Percentiles rank a stretch among this genome's conserved stretches.
Evolutionary conservation across 1,140 invertebrate genomes (phyloP).

Genomic region (Dufourea novaeangliae): DNA sequence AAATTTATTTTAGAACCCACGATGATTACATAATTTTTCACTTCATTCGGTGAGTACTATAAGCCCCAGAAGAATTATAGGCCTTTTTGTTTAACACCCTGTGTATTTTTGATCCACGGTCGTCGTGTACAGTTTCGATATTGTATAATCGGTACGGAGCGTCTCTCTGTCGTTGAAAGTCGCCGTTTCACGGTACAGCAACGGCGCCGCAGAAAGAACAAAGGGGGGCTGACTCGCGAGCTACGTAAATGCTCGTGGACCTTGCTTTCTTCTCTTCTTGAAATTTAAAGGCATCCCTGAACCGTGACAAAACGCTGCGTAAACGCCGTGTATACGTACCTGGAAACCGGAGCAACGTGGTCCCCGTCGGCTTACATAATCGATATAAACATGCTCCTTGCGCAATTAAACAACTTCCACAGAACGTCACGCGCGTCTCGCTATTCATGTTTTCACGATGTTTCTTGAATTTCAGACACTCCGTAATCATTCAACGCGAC

Average conservation of each 20-base stretch:
- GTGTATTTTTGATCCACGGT: not conserved
- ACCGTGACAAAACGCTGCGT: slow-evolving; percentile 38
- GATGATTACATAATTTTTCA: no score
- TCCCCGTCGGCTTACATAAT: not conserved
- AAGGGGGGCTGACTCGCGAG: slow-evolving; percentile 19
- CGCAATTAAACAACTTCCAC: no score
- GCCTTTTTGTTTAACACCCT: no score
- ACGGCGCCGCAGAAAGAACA: slow-evolving; percentile 40
- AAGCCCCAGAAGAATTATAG: no score
- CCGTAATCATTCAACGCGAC: no score
- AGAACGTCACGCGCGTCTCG: no score
- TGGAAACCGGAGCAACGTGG: slow-evolving; percentile 16
- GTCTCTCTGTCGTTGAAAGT: slow-evolving; percentile 39
- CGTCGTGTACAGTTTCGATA: not conserved
- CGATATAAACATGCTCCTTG: no score
- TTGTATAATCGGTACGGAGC: slow-evolving; percentile 23
- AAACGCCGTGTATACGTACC: slow-evolving; percentile 10
- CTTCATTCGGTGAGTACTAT: no score
- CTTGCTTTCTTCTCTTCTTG: slow-evolving; percentile 20
- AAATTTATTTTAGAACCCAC: no score
- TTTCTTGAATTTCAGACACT: no score
- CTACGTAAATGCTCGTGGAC: not conserved
- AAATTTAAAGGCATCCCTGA: slow-evolving; percentile 39
- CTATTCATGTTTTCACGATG: no score
- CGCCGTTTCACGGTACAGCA: slow-evolving; percentile 39